These are phyloP conservation scores for Drosophila melanica DNA, from an alignment of 1,140 invertebrate species.

Conservation along the genomic window DNA sequence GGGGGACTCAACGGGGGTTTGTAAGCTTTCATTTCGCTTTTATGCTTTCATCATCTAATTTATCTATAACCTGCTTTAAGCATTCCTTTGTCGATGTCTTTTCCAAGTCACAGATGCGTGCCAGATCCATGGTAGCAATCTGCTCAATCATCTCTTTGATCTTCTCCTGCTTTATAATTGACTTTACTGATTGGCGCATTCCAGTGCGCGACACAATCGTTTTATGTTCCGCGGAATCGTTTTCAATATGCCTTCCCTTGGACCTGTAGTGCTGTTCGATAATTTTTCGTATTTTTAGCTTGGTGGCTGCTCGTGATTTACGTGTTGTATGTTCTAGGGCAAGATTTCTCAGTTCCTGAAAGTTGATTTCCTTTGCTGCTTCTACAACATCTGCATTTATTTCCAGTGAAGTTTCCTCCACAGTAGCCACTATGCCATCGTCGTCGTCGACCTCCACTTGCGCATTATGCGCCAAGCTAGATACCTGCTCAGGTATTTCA, in stretches of 20 bases:
- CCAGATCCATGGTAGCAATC: slow-evolving; percentile 82
- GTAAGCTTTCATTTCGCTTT: slow-evolving; percentile 40
- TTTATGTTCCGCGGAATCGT: slow-evolving; percentile 62
- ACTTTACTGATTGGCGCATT: slow-evolving; percentile 84
- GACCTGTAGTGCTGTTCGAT: slow-evolving; percentile 79
- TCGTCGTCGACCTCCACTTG: slow-evolving; percentile 51
- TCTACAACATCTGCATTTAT: slow-evolving; percentile 29
- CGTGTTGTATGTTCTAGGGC: slow-evolving; percentile 60
- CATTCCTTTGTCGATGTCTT: slow-evolving; percentile 81
- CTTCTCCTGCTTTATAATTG: slow-evolving; percentile 85
- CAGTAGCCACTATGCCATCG: slow-evolving; percentile 66
- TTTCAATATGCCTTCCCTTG: slow-evolving; percentile 76
- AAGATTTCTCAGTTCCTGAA: slow-evolving; percentile 73
- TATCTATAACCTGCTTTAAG: slow-evolving; percentile 81
- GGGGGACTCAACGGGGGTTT: not conserved
- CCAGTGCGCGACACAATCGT: slow-evolving; percentile 47
- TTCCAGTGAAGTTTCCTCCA: slow-evolving; percentile 63
- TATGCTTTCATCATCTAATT: slow-evolving; percentile 66
- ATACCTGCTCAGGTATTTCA: slow-evolving; percentile 2
- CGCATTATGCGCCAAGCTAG: not conserved
- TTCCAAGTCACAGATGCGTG: slow-evolving; percentile 77
- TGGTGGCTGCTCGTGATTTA: slow-evolving; percentile 67
- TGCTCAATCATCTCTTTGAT: slow-evolving; percentile 84
- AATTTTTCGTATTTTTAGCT: slow-evolving; percentile 68
- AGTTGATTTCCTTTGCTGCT: slow-evolving; percentile 72